Conservation (phyloP, 2,797 vertebrate species). For the Liasis olivaceus region DNA sequence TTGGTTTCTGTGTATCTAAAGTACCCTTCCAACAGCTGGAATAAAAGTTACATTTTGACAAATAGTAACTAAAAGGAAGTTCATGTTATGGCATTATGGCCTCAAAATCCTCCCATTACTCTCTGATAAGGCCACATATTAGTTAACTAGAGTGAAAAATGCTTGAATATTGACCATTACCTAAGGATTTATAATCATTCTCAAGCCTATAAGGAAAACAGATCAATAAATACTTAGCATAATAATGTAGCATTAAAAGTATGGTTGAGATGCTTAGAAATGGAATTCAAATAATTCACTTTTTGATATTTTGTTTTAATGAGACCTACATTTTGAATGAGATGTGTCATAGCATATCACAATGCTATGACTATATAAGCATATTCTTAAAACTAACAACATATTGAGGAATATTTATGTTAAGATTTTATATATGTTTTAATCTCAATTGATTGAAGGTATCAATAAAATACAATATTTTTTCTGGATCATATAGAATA, state of each 20-base stretch:
- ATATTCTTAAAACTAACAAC: not conserved
- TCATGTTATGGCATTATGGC: not conserved
- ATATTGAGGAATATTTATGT: not conserved
- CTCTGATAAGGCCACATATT: not conserved
- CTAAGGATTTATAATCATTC: not conserved
- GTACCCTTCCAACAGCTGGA: not conserved
- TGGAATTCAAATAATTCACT: no score
- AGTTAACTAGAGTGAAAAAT: not conserved
- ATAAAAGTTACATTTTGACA: not conserved
- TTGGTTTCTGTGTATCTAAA: not conserved
- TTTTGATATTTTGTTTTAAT: not conserved
- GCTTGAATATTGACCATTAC: not conserved
- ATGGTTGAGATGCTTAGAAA: no score
- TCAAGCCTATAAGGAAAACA: not conserved
- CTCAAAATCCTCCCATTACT: not conserved
- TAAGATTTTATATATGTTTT: not conserved
- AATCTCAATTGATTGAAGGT: not conserved
- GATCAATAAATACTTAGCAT: not conserved
- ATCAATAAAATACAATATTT: not conserved
- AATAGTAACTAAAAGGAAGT: not conserved
- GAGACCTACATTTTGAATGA: not conserved
- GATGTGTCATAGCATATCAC: not conserved
- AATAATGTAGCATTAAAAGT: not conserved
- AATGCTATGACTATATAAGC: not conserved
- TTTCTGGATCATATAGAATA: not conserved